These are phyloP conservation scores for Neopelma chrysocephalum DNA, from an alignment of 2,797 vertebrate species.

Conservation along the genomic window DNA sequence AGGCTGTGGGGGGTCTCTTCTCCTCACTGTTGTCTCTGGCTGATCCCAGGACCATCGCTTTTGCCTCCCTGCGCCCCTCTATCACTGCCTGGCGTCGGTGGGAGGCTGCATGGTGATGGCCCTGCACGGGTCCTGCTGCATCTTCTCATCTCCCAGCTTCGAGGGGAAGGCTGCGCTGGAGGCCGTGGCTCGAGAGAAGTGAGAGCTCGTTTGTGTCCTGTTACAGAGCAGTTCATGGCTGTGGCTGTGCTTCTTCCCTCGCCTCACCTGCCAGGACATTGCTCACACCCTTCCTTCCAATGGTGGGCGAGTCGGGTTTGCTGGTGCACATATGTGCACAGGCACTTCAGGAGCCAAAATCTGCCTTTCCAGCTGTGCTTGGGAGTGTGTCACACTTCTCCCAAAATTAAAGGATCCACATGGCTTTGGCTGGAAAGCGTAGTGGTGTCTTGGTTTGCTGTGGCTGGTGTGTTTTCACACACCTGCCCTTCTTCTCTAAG, in stretches of 20 bases:
- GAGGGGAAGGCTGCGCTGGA: conserved; percentile 78
- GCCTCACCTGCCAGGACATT: background rate
- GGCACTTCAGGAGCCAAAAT: background rate
- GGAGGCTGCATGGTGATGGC: conserved; percentile 80
- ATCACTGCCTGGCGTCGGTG: conserved; percentile 88
- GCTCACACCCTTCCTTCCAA: background rate
- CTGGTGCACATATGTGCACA: background rate
- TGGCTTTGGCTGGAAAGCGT: background rate
- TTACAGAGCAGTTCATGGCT: accelerated
- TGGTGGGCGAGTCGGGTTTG: background rate
- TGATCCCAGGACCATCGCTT: conserved; percentile 64
- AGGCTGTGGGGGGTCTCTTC: background rate
- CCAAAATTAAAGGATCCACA: background rate
- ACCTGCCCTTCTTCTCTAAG: background rate
- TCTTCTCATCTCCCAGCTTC: conserved; percentile 82
- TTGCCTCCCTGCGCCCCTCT: conserved; percentile 80
- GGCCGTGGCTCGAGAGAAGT: conserved; percentile 86
- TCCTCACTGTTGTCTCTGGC: conserved; percentile 39
- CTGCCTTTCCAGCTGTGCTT: background rate
- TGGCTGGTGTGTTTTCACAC: background rate
- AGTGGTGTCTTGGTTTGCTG: background rate
- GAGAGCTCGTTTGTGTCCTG: background rate
- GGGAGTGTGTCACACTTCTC: background rate
- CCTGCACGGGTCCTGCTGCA: conserved; percentile 77
- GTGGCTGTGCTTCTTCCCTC: background rate